Percentiles rank a stretch among this genome's conserved stretches.
phyloP scores from a whole-genome alignment of 1,140 invertebrate species.

The Brachionus rubens region DNA sequence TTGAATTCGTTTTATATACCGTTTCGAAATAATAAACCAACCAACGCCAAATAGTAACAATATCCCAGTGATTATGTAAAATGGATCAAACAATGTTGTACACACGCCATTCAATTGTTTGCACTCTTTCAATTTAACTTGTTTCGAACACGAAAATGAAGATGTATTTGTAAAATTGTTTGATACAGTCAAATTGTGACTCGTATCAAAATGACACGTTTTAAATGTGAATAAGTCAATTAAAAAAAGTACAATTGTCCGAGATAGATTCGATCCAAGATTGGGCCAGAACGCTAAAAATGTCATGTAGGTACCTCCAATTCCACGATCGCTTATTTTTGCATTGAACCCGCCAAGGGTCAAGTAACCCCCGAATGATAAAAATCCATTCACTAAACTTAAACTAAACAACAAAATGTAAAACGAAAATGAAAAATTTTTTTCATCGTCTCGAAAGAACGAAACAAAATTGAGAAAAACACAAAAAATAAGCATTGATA shows the following conservation, averaged over 20 bases:
- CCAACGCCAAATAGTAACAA: not conserved
- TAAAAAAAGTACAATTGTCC: not conserved
- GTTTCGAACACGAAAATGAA: not conserved
- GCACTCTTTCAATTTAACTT: too few species aligned
- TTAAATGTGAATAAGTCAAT: not conserved
- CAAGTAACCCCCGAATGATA: not conserved
- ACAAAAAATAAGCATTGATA: not conserved
- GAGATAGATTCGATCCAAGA: not conserved
- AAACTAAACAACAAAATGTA: not conserved
- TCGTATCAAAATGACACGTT: not conserved
- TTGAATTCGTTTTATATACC: not conserved
- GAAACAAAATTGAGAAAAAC: not conserved
- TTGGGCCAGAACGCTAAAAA: conserved; percentile 10
- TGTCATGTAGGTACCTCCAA: not conserved
- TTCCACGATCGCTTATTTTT: not conserved
- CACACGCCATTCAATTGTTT: too few species aligned
- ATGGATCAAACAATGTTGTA: not conserved
- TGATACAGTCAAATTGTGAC: not conserved
- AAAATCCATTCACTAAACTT: not conserved
- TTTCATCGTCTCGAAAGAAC: not conserved
- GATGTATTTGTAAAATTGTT: not conserved
- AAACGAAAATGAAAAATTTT: not conserved
- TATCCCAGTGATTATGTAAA: not conserved
- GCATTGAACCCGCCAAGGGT: conserved; percentile 8
- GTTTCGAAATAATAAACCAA: not conserved